Conservation (phyloP, 2,797 vertebrate species). For the Poecile montanus region DNA sequence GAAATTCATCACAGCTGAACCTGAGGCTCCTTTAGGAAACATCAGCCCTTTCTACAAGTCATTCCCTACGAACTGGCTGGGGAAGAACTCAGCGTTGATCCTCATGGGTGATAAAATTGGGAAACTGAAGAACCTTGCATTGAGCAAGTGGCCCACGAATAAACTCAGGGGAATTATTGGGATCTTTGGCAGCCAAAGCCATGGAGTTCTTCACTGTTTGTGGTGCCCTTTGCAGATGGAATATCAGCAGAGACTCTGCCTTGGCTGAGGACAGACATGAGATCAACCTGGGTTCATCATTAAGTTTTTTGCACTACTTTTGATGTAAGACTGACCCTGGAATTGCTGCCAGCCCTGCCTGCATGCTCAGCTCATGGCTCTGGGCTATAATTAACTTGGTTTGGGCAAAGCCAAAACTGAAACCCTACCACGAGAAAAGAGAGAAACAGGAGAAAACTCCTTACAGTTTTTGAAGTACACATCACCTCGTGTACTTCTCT, state of each 20-base stretch:
- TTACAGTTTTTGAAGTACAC: fast-evolving
- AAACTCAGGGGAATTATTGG: background rate
- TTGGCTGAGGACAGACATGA: slow-evolving; percentile 2
- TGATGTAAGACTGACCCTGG: background rate
- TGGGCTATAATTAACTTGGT: background rate
- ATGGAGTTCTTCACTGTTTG: background rate
- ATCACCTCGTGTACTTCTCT: fast-evolving
- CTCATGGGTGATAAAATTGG: background rate
- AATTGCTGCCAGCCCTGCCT: background rate
- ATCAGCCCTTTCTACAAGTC: background rate
- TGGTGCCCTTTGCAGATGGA: slow-evolving; percentile 4
- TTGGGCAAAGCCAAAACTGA: background rate
- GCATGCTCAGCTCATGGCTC: background rate
- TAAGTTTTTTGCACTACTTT: background rate
- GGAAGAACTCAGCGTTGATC: background rate
- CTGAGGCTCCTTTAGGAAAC: background rate
- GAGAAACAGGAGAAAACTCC: background rate
- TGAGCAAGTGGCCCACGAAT: slow-evolving; percentile 9
- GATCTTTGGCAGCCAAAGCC: background rate
- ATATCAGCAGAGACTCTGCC: background rate
- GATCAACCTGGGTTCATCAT: background rate
- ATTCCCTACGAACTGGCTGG: background rate
- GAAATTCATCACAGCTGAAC: background rate
- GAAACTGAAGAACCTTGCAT: background rate
- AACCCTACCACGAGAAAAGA: background rate